Evolutionary conservation across 30 jellyfish, hydroid and myxozoan genomes (phyloP).

Genomic region (Aurelia sp.): DNA sequence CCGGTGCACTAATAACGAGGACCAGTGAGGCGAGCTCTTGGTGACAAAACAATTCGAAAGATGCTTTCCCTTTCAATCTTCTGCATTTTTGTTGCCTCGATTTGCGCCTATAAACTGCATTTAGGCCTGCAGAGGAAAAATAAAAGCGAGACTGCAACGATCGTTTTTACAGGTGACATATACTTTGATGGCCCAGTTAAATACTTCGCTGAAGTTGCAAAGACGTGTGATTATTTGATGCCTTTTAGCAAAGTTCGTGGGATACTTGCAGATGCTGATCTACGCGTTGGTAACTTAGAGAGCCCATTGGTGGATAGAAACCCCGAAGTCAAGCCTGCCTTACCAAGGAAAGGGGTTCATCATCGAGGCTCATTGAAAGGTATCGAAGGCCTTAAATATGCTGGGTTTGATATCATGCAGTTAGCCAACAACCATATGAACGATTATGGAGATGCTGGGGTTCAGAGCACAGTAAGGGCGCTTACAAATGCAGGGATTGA

Average conservation of each 20-base stretch:
- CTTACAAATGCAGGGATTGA: conserved; percentile 54
- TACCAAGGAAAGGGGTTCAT: neutral
- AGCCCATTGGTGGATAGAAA: neutral
- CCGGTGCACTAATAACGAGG: too few species aligned
- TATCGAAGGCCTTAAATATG: conserved; percentile 73
- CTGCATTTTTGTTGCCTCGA: too few species aligned
- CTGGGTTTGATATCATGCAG: conserved; percentile 61
- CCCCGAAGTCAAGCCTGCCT: neutral
- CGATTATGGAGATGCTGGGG: conserved; percentile 69
- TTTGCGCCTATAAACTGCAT: too few species aligned
- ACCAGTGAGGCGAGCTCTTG: too few species aligned
- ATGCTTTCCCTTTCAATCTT: too few species aligned
- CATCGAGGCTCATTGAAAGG: conserved; percentile 56
- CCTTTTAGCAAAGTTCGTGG: conserved; percentile 39
- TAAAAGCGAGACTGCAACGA: neutral
- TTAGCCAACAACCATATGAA: conserved; percentile 72
- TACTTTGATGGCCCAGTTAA: conserved; percentile 59
- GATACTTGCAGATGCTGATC: conserved; percentile 42
- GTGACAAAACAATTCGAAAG: too few species aligned
- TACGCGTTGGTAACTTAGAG: conserved; percentile 47
- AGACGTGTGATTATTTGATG: conserved; percentile 43
- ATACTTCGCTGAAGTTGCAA: conserved; percentile 34
- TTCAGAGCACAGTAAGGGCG: conserved; percentile 35
- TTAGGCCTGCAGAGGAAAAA: too few species aligned
- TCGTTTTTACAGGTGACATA: conserved; percentile 51